Evolutionary conservation across 53 echinoderm and acorn worm species (phyloP).

Genomic region (Astropecten irregularis): DNA sequence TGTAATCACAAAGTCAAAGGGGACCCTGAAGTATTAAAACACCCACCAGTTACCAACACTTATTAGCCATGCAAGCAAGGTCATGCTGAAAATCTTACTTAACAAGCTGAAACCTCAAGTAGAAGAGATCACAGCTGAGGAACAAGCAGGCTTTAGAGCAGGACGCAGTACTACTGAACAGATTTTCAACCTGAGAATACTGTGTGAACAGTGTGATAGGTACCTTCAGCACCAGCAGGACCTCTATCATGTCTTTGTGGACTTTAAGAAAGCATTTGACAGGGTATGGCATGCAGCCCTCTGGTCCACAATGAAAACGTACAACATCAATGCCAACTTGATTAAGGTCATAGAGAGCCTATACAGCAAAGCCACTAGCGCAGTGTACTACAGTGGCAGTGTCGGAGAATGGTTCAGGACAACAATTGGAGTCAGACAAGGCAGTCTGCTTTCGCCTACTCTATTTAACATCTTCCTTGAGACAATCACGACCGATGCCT

Average conservation of each 20-base stretch:
- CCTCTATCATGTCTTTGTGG: conserved; percentile 20
- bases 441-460: conserved; percentile 36
- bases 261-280: conserved; percentile 27
- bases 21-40: not conserved
- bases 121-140: conserved; percentile 36
- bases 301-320: conserved; percentile 20
- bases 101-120: conserved; percentile 40
- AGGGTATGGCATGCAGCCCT: conserved; percentile 34
- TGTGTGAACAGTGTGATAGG: conserved; percentile 30
- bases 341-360: conserved; percentile 28
- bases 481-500: conserved; percentile 1
- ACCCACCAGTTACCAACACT: not conserved
- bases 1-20: not conserved
- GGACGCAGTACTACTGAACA: conserved; percentile 31
- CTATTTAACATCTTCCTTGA: conserved; percentile 56
- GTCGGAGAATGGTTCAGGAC: conserved; percentile 45
- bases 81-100: conserved; percentile 4
- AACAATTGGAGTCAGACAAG: conserved; percentile 49
- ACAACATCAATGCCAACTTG: conserved; percentile 28
- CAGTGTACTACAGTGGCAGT: conserved; percentile 7
- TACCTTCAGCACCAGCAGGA: not conserved
- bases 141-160: conserved; percentile 57
- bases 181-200: conserved; percentile 14
- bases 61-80: too few species aligned
- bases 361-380: conserved; percentile 42